Percentiles rank a stretch among this genome's conserved stretches.
Evolutionary conservation across 2,113 vertebrate species (phyloP).

Genomic region (Pterocles burchelli): DNA sequence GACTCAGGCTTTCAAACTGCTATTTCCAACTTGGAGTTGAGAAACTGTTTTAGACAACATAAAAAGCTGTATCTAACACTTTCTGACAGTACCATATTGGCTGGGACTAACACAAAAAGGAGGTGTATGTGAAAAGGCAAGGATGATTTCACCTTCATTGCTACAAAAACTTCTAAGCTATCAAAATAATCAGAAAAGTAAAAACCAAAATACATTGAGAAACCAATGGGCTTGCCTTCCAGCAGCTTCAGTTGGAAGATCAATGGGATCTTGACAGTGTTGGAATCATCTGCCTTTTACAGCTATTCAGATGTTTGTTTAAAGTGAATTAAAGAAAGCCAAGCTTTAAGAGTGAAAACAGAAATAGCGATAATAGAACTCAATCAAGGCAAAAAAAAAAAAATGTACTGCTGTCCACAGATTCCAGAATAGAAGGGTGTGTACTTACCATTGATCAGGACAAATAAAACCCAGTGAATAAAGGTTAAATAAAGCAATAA

Average conservation of each 20-base stretch:
- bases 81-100: constrained; percentile 59
- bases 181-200: constrained; percentile 38
- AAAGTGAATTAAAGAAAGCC: constrained; percentile 23
- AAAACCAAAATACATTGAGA: not conserved
- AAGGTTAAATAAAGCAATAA: constrained; percentile 46
- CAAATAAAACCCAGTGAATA: not conserved
- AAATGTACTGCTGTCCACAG: not conserved
- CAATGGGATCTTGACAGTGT: constrained; percentile 1
- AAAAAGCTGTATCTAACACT: constrained; percentile 54
- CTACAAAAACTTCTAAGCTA: not conserved
- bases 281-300: not conserved
- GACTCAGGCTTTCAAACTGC: constrained; percentile 20
- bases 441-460: constrained; percentile 15
- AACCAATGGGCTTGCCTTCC: not conserved
- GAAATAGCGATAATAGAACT: not conserved
- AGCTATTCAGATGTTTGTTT: constrained; percentile 28
- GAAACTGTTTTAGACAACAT: constrained; percentile 49
- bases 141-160: constrained; percentile 14
- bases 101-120: constrained; percentile 4
- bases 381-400: not conserved
- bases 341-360: not conserved
- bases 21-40: constrained; percentile 43
- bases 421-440: not conserved
- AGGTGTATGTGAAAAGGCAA: not conserved
- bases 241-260: not conserved